Base-by-base conservation (phyloP, 1,140 invertebrate genomes). In the Aphaenogaster floridana region DNA sequence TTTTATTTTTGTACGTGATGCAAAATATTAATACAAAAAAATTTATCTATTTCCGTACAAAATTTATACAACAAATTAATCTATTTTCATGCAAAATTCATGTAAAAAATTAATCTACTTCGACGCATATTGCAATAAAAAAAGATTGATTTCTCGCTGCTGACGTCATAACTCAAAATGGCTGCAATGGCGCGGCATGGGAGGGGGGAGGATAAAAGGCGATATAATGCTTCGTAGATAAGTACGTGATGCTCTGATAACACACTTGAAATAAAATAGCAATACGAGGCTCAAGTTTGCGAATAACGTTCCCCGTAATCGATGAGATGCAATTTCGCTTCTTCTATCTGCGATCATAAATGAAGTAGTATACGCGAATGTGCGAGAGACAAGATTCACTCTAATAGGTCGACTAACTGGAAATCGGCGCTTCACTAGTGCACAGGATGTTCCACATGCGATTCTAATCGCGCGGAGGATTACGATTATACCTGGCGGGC, bases 401-500 rank as follows among this genome's bases (percentile, higher is more conserved):
- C 42, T 15, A 42, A 61, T 83, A 34, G 21, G n/a, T 45, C 8
- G 36, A 57, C 36, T 71, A 61, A 83, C 42, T 84, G 69, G 69
- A 84, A 48, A 63, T 84, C 57, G 9, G 52, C n/a, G 42, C 1
- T 52, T 63, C n/a, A 45, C 57, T 48, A n/a, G 34, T 11, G 8
- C 52, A 39, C 54, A 76, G 54, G 69, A 76, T 84, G 69, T 59
- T 63, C 69, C 69, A 84, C 17, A 52, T 74, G 50, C 21, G 39
- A 59, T 74, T 63, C 42, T 76, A 61, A 76, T 76, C 39, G 48
- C 17, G 15, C 28, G 28, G 28, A 83, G 42, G 69, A 74, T 61
- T 74, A 84, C 69, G 28, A 76, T 84, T 84, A 76, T 74, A 50
- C 17, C 80, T 50, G 34, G 69, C 69, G 54, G 80, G 80, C 54